Evolutionary conservation across 2,797 vertebrate genomes (phyloP).

Genomic region (Mus caroli): DNA sequence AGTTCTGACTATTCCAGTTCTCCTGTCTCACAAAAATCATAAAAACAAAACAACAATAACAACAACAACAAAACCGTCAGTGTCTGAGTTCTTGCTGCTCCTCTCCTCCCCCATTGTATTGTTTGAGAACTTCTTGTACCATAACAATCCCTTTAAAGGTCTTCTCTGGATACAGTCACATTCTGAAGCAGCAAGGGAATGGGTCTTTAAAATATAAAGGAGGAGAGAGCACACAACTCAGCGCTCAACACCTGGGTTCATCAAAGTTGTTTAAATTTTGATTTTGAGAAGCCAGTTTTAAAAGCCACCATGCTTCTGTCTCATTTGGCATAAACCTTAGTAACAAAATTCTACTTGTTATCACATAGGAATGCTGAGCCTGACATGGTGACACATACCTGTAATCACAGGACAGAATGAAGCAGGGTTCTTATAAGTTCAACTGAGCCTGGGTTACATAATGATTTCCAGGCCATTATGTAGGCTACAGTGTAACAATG

Average conservation of each 20-base stretch:
- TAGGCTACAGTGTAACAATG: not conserved
- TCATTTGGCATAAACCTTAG: constrained; percentile 20
- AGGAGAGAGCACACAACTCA: not conserved
- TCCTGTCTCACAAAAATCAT: not conserved
- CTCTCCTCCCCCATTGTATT: not conserved
- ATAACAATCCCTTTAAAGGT: not conserved
- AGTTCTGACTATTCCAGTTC: not conserved
- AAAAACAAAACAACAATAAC: not conserved
- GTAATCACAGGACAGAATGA: not conserved
- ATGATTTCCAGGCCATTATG: not conserved
- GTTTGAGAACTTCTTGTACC: not conserved
- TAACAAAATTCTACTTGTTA: not conserved
- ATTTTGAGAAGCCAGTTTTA: not conserved
- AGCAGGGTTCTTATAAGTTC: not conserved
- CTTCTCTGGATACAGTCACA: not conserved
- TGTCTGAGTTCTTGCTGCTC: not conserved
- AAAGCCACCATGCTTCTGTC: not conserved
- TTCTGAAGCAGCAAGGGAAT: not conserved
- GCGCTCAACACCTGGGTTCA: not conserved
- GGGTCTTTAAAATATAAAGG: not conserved
- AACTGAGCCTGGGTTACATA: not conserved
- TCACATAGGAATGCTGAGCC: not conserved
- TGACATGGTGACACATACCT: not conserved
- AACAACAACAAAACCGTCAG: not conserved
- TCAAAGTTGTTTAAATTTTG: not conserved